Base-by-base conservation (phyloP, 2,797 vertebrate species). In the Telmatherina bonti region DNA sequence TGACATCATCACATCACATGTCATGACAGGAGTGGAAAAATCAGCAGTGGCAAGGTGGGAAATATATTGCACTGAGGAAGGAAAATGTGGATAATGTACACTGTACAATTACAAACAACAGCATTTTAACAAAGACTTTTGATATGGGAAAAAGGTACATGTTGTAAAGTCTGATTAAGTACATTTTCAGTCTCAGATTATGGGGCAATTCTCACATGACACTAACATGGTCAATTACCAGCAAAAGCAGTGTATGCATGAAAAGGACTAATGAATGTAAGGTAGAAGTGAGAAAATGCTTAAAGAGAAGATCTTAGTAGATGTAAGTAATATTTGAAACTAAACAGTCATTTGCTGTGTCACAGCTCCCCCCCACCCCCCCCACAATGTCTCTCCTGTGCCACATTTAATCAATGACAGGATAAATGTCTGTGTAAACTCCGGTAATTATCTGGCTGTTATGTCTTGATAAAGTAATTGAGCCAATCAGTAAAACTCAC, bases 381-480 rank as follows among this genome's bases (percentile, higher is more conserved):
- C 2, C 2, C 18, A 20, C 41, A 16, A 18, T 71, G 58, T 59
- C 47, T 49, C 20, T 58, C 27, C 57, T 72, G 51, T 78, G 69
- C 27, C 67, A 62, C 53, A 62, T 60, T 76, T 22, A 47, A 30
- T 80, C 57, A 78, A 76, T 62, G 15, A 45, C 41, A 27, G 15
- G 65, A 71, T 69, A 43, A 74, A 72, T 24, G 74, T 79, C 74
- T 75, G 69, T 36, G 31, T 24, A 56, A 73, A 75, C 52, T 72
- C 38, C 49, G 70, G 26, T 61, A 55, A 87, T 89, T 85, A 89
- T 85, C 70, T 60, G 59, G 9, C 60, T 45, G 45, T 75, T 79
- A 60, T 56, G 27, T 69, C 79, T 77, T 89, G 57, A 87, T 85
- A 81, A 72, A 76, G 86, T 76, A 81, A 85, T 85, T 54, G 79